phyloP scores from a whole-genome alignment of 1,140 invertebrate species.

The Drosophila pachea region DNA sequence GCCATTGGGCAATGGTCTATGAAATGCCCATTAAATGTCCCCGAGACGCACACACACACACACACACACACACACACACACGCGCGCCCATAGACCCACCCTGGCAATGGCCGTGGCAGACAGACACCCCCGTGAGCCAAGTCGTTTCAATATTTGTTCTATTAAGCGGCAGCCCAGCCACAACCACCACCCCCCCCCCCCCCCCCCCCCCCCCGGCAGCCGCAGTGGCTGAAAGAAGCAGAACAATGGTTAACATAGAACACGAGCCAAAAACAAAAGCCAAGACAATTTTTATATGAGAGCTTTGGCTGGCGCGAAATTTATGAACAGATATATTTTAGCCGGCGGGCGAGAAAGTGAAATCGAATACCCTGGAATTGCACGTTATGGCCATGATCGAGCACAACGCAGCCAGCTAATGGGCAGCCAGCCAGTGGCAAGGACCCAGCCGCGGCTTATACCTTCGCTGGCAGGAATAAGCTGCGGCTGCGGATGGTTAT shows the following conservation, averaged over 20 bases:
- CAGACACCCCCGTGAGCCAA: constrained; percentile 20
- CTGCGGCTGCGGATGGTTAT: constrained; percentile 58
- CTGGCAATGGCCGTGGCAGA: not conserved
- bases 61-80: constrained; percentile 5
- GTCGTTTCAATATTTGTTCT: constrained; percentile 70
- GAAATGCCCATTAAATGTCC: constrained; percentile 73
- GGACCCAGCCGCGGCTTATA: no score
- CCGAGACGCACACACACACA: constrained; percentile 29
- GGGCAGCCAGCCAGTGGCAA: not conserved
- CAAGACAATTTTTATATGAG: constrained; percentile 64
- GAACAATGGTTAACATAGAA: constrained; percentile 29
- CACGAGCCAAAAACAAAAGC: constrained; percentile 22
- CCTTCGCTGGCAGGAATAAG: constrained; percentile 15
- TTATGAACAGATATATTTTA: constrained; percentile 69
- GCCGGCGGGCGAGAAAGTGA: constrained; percentile 41
- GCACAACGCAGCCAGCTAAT: not conserved
- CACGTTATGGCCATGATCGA: no score
- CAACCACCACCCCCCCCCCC: not conserved
- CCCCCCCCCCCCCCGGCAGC: not conserved
- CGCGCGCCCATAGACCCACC: not conserved
- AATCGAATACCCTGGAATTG: constrained; percentile 25
- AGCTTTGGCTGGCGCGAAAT: constrained; percentile 60
- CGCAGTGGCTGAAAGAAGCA: not conserved
- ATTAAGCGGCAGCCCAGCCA: constrained; percentile 48
- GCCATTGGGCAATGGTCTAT: constrained; percentile 75